Evolutionary conservation across 2,888 invertebrate genomes (phyloP), one percentile per base, ranked within the genome.

Genomic region (Drosophila seclusa): DNA sequence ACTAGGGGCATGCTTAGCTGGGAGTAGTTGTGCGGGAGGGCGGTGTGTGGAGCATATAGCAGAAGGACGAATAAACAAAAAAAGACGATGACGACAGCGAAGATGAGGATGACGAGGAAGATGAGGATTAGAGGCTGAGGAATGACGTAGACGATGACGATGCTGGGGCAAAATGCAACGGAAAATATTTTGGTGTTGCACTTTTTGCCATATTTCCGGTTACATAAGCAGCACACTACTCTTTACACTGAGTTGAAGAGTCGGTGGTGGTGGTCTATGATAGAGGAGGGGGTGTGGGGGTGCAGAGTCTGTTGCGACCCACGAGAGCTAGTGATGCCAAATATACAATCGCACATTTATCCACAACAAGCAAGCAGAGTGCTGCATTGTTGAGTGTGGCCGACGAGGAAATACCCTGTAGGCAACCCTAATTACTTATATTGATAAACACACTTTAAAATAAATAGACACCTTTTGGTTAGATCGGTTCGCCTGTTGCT

Each of bases 101-200:
- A 16, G 48, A 48, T 48, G 48, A 48, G 48, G 31, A 36, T 21
- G 49, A 38, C 32, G 24, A 63, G 29, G 66, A 74, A 45, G 52
- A 66, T 45, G 52, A 60, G 21, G 8, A 16, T 45, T 45, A 16
- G 4, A 21, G 21, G 7, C 21, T 45, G 21, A 13, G 7, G 21
- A 21, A 21, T 45, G 40, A 21, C 2, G 69, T 32, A 36, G 36
- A 55, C 24, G 58, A 50, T 48, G 68, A 55, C 55, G 72, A 32
- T 24, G 73, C 42, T 53, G 48, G 42, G 32, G 64, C 50, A 70
- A 76, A 86, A 80, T 87, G 88, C 90, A 84, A 85, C 80, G 88
- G 90, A 80, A 86, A 86, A 89, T 86, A 85, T 86, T 89, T 86
- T 89, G 90, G 90, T 85, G 85, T 85, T 86, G 85, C 85, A 89